These are phyloP conservation scores for Oryctes rhinoceros DNA, from an alignment of 1,140 invertebrate species.

Conservation along the genomic window DNA sequence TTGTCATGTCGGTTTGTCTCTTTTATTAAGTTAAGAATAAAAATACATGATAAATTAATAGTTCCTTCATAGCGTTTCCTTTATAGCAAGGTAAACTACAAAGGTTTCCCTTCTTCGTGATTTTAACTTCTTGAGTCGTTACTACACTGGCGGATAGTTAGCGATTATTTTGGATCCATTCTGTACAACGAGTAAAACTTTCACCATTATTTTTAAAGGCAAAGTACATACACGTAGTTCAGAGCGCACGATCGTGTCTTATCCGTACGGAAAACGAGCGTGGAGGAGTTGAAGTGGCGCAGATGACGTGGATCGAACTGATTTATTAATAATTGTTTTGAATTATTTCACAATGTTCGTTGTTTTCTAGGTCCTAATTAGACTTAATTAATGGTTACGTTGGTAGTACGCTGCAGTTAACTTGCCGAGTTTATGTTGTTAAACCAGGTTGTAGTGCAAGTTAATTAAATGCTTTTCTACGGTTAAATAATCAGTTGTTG, in stretches of 20 bases:
- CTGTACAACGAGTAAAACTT: neutral
- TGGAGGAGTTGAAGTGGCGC: slow-evolving; percentile 25
- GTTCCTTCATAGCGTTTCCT: no score
- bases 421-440: slow-evolving; percentile 41
- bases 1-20: no score
- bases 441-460: slow-evolving; percentile 42
- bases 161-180: neutral
- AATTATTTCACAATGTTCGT: slow-evolving; percentile 45
- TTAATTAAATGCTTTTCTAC: slow-evolving; percentile 45
- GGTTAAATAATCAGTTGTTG: slow-evolving; percentile 44
- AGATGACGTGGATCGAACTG: slow-evolving; percentile 38
- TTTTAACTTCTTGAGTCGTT: no score
- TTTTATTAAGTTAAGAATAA: no score
- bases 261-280: slow-evolving; percentile 30
- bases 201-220: slow-evolving; percentile 27
- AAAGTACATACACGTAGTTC: slow-evolving; percentile 7
- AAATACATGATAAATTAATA: no score
- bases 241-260: slow-evolving; percentile 21
- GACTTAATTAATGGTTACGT: slow-evolving; percentile 45
- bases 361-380: slow-evolving; percentile 45
- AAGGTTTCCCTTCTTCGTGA: no score
- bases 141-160: no score
- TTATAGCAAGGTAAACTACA: no score
- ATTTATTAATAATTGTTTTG: slow-evolving; percentile 47
- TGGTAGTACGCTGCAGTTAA: slow-evolving; percentile 32